phyloP scores from a whole-genome alignment of 2,888 invertebrate species.

The Euplexia lucipara region DNA sequence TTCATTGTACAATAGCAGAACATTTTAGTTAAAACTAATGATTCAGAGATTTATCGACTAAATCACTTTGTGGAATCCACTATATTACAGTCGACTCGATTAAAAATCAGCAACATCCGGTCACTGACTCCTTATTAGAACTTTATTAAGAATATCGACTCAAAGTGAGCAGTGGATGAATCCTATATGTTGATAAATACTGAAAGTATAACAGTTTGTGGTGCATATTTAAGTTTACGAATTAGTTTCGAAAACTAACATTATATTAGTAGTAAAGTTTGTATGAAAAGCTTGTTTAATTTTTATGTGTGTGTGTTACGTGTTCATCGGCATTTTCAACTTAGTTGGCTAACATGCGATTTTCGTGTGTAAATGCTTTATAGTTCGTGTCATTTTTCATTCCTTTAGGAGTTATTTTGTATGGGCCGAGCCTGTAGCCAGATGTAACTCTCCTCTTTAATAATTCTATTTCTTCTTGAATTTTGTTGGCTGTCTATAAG shows the following conservation, averaged over 20 bases:
- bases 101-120: not conserved
- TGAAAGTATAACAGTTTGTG: conserved; percentile 30
- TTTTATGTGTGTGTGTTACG: conserved; percentile 40
- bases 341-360: conserved; percentile 41
- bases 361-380: conserved; percentile 43
- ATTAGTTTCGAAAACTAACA: conserved; percentile 52
- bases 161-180: conserved; percentile 15
- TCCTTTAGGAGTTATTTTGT: conserved; percentile 35
- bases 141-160: not conserved
- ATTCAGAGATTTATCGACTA: conserved; percentile 19
- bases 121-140: not conserved
- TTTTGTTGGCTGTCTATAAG: not conserved
- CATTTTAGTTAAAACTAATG: conserved; percentile 14
- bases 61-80: conserved; percentile 2
- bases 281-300: conserved; percentile 43
- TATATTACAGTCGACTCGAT: conserved; percentile 1
- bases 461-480: not conserved
- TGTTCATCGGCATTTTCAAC: conserved; percentile 53
- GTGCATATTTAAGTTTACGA: conserved; percentile 39
- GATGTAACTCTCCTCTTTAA: not conserved
- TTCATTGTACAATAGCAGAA: conserved; percentile 45
- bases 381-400: conserved; percentile 60
- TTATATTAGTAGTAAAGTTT: conserved; percentile 38
- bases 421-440: conserved; percentile 38
- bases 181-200: conserved; percentile 19